phyloP scores from a whole-genome alignment of 2,888 invertebrate species.

The Ethmia dodecea region DNA sequence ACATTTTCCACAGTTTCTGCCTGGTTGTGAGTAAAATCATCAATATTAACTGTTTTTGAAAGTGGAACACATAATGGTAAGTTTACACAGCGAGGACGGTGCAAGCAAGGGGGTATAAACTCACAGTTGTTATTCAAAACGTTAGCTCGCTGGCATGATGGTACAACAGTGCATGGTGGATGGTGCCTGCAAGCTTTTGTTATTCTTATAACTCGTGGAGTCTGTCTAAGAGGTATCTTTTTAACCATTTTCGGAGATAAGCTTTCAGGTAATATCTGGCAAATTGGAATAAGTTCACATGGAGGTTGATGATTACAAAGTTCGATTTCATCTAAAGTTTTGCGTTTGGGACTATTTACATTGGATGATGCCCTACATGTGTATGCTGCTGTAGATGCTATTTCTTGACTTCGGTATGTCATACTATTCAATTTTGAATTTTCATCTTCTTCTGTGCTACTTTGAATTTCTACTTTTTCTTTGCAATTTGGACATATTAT shows the following conservation, averaged over 20 bases:
- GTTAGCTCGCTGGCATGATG: slow-evolving; percentile 57
- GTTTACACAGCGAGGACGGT: slow-evolving; percentile 62
- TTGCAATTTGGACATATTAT: slow-evolving; percentile 56
- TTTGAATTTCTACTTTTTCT: slow-evolving; percentile 44
- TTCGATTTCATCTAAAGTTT: slow-evolving; percentile 28
- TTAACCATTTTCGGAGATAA: slow-evolving; percentile 28
- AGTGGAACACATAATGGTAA: slow-evolving; percentile 57
- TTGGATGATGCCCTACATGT: slow-evolving; percentile 26
- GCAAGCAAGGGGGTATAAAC: slow-evolving; percentile 56
- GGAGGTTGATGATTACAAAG: slow-evolving; percentile 47
- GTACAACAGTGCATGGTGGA: slow-evolving; percentile 64
- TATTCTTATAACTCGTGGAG: slow-evolving; percentile 48
- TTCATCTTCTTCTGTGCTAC: slow-evolving; percentile 45
- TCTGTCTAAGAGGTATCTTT: slow-evolving; percentile 30
- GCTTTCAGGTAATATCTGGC: slow-evolving; percentile 49
- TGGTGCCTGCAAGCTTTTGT: slow-evolving; percentile 66
- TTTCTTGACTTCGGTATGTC: slow-evolving; percentile 27
- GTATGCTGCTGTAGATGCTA: slow-evolving; percentile 26
- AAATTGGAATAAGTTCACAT: slow-evolving; percentile 55
- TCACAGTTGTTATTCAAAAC: slow-evolving; percentile 59
- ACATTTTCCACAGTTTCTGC: slow-evolving; percentile 27
- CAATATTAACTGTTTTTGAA: slow-evolving; percentile 44
- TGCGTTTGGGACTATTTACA: slow-evolving; percentile 22
- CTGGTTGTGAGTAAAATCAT: slow-evolving; percentile 30
- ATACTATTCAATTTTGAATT: slow-evolving; percentile 29